Base-by-base conservation (phyloP, 2,113 vertebrate genomes). In the Festucalex cinctus region DNA sequence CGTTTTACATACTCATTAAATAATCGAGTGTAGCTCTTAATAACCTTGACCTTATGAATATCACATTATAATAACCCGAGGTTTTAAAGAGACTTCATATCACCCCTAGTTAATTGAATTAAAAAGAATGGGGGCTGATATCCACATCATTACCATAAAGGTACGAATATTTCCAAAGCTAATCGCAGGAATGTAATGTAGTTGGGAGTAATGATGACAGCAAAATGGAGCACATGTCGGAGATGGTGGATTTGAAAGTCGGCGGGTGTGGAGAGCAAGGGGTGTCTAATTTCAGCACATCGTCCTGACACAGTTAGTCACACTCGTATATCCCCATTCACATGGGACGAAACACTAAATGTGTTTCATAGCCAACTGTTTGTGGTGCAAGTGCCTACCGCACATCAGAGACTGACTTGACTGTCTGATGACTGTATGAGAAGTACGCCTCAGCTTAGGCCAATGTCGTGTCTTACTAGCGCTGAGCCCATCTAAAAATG, bases 291-390 rank as follows among this genome's bases (percentile, higher is more conserved):
- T 80, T 83, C 74, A 71, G 78, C 75, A 69, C 44, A 0, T 37
- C 65, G 56, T 65, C 69, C 68, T 83, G 69, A 74, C 68, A 78
- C 74, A 82, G 75, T 85, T 83, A 75, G 65, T 73, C 78, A 77
- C 74, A 71, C 76, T 69, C 81, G 78, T 80, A 79, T 76, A 35
- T 67, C 80, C 66, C 73, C 68, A 82, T 86, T 74, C 85, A 86
- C 82, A 76, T 22, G 49, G 71, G 77, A 80, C 36, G 3, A 54
- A 58, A 81, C 75, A 39, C 68, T 41, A 84, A 83, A 87, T 80
- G 79, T 84, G 84, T 85, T 89, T 83, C 70, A 80, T 68, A 60
- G 77, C 69, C 83, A 65, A 86, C 73, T 77, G 78, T 88, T 86
- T 84, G 72, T 64, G 74, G 72, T 46, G 58, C 77, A 85, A 72